phyloP scores from a whole-genome alignment of 2,888 invertebrate genomes.

The Drosophila histrio region DNA sequence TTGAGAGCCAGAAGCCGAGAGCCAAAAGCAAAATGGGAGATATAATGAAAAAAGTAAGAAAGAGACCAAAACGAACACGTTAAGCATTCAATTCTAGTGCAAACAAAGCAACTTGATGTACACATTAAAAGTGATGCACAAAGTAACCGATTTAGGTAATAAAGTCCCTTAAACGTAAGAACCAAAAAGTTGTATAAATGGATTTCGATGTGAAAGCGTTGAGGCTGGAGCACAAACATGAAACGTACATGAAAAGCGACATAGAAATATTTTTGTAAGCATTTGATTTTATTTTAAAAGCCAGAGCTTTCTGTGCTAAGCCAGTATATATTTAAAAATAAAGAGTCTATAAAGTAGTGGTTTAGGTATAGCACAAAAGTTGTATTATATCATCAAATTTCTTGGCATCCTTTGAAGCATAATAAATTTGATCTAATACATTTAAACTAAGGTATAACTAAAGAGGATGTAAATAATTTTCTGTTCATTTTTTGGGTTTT shows the following conservation, averaged over 20 bases:
- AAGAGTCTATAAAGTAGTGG: no score
- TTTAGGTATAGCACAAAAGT: no score
- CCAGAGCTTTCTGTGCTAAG: no score
- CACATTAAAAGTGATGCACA: slow-evolving; percentile 17
- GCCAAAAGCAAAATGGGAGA: slow-evolving; percentile 41
- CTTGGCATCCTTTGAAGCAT: no score
- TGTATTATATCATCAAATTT: no score
- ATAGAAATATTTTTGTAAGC: slow-evolving; percentile 15
- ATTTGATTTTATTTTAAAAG: not conserved
- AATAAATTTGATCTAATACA: no score
- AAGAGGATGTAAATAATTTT: no score
- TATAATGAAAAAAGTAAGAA: slow-evolving; percentile 8
- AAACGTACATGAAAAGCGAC: slow-evolving; percentile 6
- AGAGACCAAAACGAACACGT: slow-evolving; percentile 7
- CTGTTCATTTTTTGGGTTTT: no score
- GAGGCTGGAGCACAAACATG: slow-evolving; percentile 9
- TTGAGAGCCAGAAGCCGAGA: slow-evolving; percentile 25
- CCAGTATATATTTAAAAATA: no score
- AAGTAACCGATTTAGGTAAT: slow-evolving; percentile 63
- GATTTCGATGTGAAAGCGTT: slow-evolving; percentile 34
- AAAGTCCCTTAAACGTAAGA: slow-evolving; percentile 51
- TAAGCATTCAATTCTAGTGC: slow-evolving; percentile 17
- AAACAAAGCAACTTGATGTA: slow-evolving; percentile 9
- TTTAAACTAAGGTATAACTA: no score
- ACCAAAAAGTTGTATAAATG: slow-evolving; percentile 22